Evolutionary conservation across 2,888 invertebrate species (phyloP).

Genomic region (Rhingia rostrata): DNA sequence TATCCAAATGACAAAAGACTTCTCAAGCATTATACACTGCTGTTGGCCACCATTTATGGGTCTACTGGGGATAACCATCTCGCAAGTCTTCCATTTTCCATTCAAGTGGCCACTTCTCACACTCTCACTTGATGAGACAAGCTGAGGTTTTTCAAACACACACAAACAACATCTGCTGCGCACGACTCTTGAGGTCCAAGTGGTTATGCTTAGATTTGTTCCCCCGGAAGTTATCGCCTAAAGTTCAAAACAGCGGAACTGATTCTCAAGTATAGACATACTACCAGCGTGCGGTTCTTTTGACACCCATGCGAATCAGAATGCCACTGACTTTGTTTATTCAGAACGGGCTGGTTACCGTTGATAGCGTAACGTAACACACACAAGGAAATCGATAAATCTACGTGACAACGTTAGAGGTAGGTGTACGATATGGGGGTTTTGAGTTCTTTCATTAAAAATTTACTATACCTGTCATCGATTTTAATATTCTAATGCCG

Average conservation of each 20-base stretch:
- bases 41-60: neutral
- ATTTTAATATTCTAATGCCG: constrained; percentile 22
- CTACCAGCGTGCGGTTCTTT: constrained; percentile 21
- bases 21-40: too few species aligned
- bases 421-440: neutral
- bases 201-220: constrained; percentile 10
- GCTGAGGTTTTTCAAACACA: constrained; percentile 27
- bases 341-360: constrained; percentile 32
- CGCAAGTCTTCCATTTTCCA: constrained; percentile 11
- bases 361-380: constrained; percentile 12
- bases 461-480: constrained; percentile 17
- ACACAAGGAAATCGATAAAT: constrained; percentile 45
- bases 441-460: constrained; percentile 20
- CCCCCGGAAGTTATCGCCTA: constrained; percentile 56
- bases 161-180: constrained; percentile 2
- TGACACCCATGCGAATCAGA: constrained; percentile 49
- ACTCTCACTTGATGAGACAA: constrained; percentile 4
- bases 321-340: constrained; percentile 57
- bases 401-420: neutral
- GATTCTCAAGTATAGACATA: constrained; percentile 29
- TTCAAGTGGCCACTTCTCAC: constrained; percentile 41
- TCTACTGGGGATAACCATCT: neutral
- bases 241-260: constrained; percentile 38
- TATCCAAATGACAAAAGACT: too few species aligned
- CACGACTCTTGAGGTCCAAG: constrained; percentile 19